These are phyloP conservation scores for Cnemophilus loriae DNA, from an alignment of 2,113 vertebrate species.

Conservation along the genomic window DNA sequence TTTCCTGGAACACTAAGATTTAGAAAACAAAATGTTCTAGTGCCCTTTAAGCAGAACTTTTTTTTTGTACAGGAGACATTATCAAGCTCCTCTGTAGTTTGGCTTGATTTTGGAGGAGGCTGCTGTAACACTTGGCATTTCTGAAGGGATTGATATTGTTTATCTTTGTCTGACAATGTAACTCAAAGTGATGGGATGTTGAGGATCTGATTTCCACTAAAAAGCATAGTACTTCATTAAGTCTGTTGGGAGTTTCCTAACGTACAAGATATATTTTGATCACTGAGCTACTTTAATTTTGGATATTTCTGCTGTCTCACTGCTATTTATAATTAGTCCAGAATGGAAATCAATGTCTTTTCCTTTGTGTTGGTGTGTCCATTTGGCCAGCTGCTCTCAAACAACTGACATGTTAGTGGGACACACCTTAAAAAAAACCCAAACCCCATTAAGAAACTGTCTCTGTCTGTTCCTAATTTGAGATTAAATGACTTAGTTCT, in stretches of 20 bases:
- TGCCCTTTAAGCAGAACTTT: background rate
- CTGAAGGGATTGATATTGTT: background rate
- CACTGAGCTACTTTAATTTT: background rate
- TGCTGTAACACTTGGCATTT: background rate
- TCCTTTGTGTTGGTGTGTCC: background rate
- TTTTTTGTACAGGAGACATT: background rate
- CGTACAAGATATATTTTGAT: slow-evolving; percentile 19
- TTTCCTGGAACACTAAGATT: slow-evolving; percentile 20
- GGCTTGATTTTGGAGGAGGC: background rate
- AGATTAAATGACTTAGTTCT: background rate
- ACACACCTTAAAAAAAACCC: background rate
- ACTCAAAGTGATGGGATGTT: background rate
- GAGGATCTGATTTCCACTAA: slow-evolving; percentile 37
- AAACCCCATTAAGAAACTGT: background rate
- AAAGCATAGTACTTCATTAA: background rate
- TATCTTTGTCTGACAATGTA: slow-evolving; percentile 12
- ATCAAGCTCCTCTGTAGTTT: background rate
- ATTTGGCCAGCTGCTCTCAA: background rate
- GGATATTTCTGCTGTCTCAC: background rate
- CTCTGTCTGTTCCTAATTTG: background rate
- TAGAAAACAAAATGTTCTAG: slow-evolving; percentile 45
- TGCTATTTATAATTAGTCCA: slow-evolving; percentile 38
- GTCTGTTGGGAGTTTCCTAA: background rate
- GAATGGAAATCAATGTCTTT: background rate
- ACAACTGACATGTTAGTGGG: background rate